A percentile compares a stretch with the other conserved stretches of the same genome.
These are phyloP conservation scores for Chrysotoxum bicinctum DNA, from an alignment of 2,888 invertebrate species.

Conservation along the genomic window DNA sequence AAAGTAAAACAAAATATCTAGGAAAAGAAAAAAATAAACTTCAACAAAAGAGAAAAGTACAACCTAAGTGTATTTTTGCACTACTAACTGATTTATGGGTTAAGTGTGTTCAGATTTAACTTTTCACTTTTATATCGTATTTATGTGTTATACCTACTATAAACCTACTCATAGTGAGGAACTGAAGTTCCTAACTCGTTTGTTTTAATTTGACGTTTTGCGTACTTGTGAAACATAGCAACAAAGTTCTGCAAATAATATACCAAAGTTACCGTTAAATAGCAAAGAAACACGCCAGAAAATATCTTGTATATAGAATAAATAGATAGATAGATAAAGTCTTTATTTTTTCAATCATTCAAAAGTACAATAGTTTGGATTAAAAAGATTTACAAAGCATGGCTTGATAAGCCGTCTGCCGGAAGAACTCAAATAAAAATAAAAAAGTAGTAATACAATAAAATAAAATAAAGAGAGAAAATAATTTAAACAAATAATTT, in stretches of 20 bases:
- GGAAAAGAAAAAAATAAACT: neutral
- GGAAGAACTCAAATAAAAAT: too few species aligned
- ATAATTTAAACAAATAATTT: too few species aligned
- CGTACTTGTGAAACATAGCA: neutral
- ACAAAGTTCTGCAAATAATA: neutral
- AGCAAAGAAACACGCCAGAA: neutral
- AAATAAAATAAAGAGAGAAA: too few species aligned
- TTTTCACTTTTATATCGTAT: conserved; percentile 4
- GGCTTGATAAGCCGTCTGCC: too few species aligned
- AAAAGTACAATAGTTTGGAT: too few species aligned
- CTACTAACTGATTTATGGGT: neutral
- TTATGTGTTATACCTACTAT: neutral
- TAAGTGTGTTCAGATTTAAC: neutral
- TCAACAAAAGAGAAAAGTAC: conserved; percentile 3
- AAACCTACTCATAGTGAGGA: neutral
- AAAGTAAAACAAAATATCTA: neutral
- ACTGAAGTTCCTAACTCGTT: neutral
- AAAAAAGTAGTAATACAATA: too few species aligned
- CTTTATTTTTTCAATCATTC: too few species aligned
- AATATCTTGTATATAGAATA: neutral
- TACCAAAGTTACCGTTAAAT: neutral
- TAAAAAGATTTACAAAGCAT: too few species aligned
- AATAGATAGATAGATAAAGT: neutral
- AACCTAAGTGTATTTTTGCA: conserved; percentile 2
- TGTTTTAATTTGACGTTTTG: neutral